phyloP scores from a whole-genome alignment of 2,888 invertebrate species.

The Deladenus siricidicola region DNA sequence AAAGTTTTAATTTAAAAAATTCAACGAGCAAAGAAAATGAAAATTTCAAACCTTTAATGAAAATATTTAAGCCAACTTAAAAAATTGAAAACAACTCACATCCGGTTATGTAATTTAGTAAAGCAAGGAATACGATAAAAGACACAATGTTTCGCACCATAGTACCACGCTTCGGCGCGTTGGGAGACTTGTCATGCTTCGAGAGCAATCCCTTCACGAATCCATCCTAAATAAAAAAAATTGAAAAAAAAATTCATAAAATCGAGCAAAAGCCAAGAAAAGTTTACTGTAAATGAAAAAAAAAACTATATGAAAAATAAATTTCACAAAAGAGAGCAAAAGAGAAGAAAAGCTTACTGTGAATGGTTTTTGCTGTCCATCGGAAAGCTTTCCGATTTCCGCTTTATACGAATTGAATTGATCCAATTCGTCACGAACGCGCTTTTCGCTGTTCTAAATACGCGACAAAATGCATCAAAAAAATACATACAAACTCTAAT shows the following conservation, averaged over 20 bases:
- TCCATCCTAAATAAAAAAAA: constrained; percentile 4
- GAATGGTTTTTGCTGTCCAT: constrained; percentile 1
- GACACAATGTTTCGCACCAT: too few species aligned
- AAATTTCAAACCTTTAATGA: too few species aligned
- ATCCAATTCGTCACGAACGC: not conserved
- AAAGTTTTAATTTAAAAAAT: not conserved
- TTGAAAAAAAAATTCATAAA: not conserved
- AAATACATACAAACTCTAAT: too few species aligned
- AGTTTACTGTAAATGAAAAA: not conserved
- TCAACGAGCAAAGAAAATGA: too few species aligned
- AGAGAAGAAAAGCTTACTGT: not conserved
- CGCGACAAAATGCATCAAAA: too few species aligned
- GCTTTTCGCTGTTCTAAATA: too few species aligned
- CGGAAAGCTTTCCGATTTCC: not conserved
- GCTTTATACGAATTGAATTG: constrained; percentile 2
- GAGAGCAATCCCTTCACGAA: constrained; percentile 2
- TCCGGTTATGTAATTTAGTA: too few species aligned
- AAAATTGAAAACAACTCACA: too few species aligned
- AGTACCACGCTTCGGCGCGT: too few species aligned
- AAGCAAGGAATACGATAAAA: too few species aligned
- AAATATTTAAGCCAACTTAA: not conserved
- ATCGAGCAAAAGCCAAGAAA: not conserved
- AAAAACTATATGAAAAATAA: not conserved
- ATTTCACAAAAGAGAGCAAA: constrained; percentile 37
- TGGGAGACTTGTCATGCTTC: not conserved